A percentile compares a stretch with the other conserved stretches of the same genome.
These are phyloP conservation scores for Erebia epiphron DNA, from an alignment of 2,888 invertebrate genomes.

Conservation along the genomic window DNA sequence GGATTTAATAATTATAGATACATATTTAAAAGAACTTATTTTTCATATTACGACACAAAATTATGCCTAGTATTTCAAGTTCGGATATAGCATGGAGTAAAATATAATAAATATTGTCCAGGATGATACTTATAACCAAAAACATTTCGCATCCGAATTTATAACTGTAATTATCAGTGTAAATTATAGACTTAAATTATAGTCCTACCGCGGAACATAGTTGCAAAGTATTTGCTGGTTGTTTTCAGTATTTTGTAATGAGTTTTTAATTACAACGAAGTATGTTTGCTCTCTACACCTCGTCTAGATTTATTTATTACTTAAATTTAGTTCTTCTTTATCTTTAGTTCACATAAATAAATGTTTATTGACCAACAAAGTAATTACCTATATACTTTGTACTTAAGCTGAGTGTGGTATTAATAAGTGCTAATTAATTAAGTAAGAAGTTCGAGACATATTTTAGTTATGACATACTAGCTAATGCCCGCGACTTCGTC, in stretches of 20 bases:
- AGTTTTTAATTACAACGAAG: constrained; percentile 25
- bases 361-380: no score
- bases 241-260: constrained; percentile 31
- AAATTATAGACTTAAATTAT: constrained; percentile 16
- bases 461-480: no score
- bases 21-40: no score
- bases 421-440: no score
- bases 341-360: no score
- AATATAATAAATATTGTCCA: constrained; percentile 3
- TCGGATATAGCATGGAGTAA: not conserved
- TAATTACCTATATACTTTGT: no score
- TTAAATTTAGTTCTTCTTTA: not conserved
- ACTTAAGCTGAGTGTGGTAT: no score
- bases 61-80: not conserved
- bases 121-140: constrained; percentile 8
- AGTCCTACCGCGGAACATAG: constrained; percentile 17
- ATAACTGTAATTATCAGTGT: constrained; percentile 17
- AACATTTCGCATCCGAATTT: constrained; percentile 13
- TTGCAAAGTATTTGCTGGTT: constrained; percentile 24
- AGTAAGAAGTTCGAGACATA: no score
- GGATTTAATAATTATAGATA: no score
- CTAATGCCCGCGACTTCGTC: no score
- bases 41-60: no score
- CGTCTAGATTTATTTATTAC: constrained; percentile 14
- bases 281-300: constrained; percentile 12